A percentile compares a stretch with the other conserved stretches of the same genome.
These are phyloP conservation scores for Prietella phreatophila DNA, from an alignment of 2,113 vertebrate species.

Conservation along the genomic window DNA sequence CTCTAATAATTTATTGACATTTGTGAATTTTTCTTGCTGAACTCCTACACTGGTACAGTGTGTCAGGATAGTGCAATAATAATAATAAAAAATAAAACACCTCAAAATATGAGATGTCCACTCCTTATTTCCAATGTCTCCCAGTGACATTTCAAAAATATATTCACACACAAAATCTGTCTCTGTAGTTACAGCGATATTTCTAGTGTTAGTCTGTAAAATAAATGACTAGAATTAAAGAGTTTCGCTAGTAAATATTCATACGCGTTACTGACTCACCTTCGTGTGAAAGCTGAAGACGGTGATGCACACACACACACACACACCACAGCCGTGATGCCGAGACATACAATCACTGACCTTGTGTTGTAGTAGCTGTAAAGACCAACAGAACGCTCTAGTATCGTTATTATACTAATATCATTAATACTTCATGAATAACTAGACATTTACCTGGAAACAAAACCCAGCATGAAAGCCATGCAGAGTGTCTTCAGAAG, in stretches of 20 bases:
- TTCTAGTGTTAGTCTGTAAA: not conserved
- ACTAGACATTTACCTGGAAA: conserved; percentile 69
- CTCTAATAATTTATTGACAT: not conserved
- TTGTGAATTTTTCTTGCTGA: not conserved
- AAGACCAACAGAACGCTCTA: not conserved
- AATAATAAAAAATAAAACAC: not conserved
- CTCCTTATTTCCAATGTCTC: not conserved
- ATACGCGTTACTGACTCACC: conserved; percentile 65
- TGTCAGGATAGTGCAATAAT: not conserved
- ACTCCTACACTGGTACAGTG: not conserved
- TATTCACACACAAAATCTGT: no score
- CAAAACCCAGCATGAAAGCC: conserved; percentile 75
- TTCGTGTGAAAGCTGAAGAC: conserved; percentile 95
- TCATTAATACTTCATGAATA: not conserved
- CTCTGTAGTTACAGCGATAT: not conserved
- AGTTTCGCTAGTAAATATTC: not conserved
- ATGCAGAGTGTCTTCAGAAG: conserved; percentile 69
- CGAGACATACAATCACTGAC: conserved; percentile 85
- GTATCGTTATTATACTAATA: not conserved
- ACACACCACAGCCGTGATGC: conserved; percentile 88
- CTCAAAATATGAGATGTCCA: not conserved
- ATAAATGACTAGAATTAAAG: not conserved
- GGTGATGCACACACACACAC: conserved; percentile 86
- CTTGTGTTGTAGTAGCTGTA: conserved; percentile 91
- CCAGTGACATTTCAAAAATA: not conserved